Evolutionary conservation across 2,888 invertebrate genomes (phyloP), one percentile per base, ranked within the genome.

Genomic region (Liodrosophila aerea): DNA sequence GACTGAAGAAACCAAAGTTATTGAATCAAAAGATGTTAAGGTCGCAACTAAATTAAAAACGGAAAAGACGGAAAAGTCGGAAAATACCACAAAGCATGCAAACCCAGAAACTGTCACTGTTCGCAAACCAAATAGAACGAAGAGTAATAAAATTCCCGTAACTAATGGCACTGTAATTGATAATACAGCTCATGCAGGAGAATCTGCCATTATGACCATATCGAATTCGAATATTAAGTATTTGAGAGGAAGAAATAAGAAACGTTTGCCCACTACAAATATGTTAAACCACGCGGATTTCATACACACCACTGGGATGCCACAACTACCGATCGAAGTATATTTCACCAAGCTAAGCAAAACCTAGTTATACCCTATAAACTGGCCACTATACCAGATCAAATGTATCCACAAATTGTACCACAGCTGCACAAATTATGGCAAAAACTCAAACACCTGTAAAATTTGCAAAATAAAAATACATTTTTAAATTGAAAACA

Each of bases 121-220:
- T 27, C 27, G 27, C 11, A 57, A 13, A 37, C 0, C 31, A 1
- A 33, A n/a, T 12, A 31, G 15, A 11, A 22, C 43, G 29, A 37
- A 3, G 4, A 34, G 36, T 29, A 44, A 22, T 1, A 22, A 49
- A 36, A 52, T 33, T 33, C 40, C 47, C 9, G 45, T 31, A 8
- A 30, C 63, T 4, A 12, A 12, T 0, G 39, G 22, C 9, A 43
- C 43, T 13, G 7, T 39, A 4, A 68, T 41, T n/a, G 70, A 64
- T 18, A 64, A 56, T 4, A 44, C 67, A 1, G 46, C 66, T 0
- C 18, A 70, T 1, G 66, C 67, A 3, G 57, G 74, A 0, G 76
- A 76, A 44, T 76, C 76, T 0, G 76, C 76, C 4, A 76, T 76
- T 29, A 76, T 76, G 76, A 76, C 76, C 0, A 76, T 76, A 62